Base-by-base conservation (phyloP, 2,888 invertebrate genomes). In the Agonum fuliginosum region DNA sequence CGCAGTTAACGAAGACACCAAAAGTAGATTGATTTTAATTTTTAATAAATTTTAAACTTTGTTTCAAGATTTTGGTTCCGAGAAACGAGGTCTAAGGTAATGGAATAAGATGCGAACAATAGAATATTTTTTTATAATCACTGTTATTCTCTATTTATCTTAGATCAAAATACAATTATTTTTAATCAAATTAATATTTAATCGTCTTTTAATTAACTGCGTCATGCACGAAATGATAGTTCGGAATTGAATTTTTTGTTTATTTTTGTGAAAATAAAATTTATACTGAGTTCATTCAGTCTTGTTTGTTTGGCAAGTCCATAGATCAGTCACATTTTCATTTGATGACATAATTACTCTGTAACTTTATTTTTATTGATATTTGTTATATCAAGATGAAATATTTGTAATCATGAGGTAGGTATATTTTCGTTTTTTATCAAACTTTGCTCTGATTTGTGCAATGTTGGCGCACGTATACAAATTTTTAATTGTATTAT, bases 361-460 rank as follows among this genome's bases (percentile, higher is more conserved):
- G n/a, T n/a, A n/a, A n/a, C n/a, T n/a, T n/a, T n/a, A 46, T 46
- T 46, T 14, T 46, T 46, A 46, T 46, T 14, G 46, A 48, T 10
- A 20, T 19, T 48, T 20, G 10, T 48, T n/a, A 10, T 48, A 22
- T 14, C 2, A 12, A 14, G 2, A 14, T 48, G 10, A 48, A 20
- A 20, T 48, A 20, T 48, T 20, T 10, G 2, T 20, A 48, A 10
- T 8, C 20, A n/a, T 48, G 6, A 6, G 4, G 8, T 22, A 48
- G 8, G 17, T n/a, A 46, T 46, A 17, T 48, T 48, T 48, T 10
- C 19, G 8, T 2, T 20, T 48, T 48, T 4, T 19, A 14, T 17
- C 20, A 48, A 48, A 48, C 48, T 48, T 48, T 48, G 48, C 20
- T 48, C 22, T 48, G 19, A 19, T 20, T 48, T 48, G 20, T 48